Conservation (phyloP, 2,888 invertebrate species). For the Byasa hedistus region DNA sequence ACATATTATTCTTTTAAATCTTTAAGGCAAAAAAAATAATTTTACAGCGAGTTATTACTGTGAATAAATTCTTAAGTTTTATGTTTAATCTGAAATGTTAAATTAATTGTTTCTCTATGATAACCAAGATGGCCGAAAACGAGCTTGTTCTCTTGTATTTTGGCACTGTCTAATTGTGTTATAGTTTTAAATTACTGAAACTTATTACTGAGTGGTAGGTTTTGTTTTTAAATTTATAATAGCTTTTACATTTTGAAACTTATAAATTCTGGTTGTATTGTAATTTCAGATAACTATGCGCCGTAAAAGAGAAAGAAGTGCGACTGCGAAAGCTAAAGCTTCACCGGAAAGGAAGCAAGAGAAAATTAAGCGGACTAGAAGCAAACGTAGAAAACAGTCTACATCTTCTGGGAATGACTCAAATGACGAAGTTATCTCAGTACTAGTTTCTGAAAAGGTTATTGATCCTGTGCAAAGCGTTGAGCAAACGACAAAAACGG, state of each 20-base stretch:
- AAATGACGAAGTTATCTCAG: conserved; percentile 59
- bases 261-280: neutral
- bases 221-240: neutral
- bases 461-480: conserved; percentile 51
- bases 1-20: too few relatives aligned
- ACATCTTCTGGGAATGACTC: conserved; percentile 78
- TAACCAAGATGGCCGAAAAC: conserved; percentile 25
- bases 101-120: conserved; percentile 8
- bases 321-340: conserved; percentile 81
- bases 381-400: conserved; percentile 78
- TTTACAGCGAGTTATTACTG: too few relatives aligned
- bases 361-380: conserved; percentile 76
- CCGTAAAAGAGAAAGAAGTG: conserved; percentile 87
- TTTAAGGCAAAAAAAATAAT: too few relatives aligned
- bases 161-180: conserved; percentile 14
- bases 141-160: conserved; percentile 25
- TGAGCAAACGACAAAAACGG: conserved; percentile 51
- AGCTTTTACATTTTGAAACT: too few relatives aligned
- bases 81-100: neutral
- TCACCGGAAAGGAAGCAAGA: conserved; percentile 83
- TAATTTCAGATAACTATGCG: conserved; percentile 78
- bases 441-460: conserved; percentile 45
- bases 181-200: neutral
- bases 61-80: neutral
- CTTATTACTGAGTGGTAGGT: conserved; percentile 14